Evolutionary conservation across 1,140 invertebrate species (phyloP).

Genomic region (Sycophila sp.): DNA sequence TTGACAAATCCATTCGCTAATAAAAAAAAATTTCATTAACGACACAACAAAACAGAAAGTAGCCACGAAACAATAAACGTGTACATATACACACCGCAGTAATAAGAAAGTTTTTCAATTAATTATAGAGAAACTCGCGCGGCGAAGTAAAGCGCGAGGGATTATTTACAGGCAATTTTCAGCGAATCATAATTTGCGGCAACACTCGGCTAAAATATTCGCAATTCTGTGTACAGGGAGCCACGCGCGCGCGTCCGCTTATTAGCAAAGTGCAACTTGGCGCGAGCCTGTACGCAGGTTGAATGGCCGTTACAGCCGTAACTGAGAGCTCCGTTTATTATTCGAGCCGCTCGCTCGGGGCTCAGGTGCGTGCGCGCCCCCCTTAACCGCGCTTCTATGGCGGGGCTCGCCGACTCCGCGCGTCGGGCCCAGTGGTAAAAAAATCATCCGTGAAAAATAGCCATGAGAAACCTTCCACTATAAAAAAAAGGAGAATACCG

Average conservation of each 20-base stretch:
- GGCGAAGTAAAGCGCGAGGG: not conserved
- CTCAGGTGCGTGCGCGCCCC: conserved; percentile 13
- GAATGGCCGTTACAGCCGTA: conserved; percentile 9
- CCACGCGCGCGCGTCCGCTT: conserved; percentile 2
- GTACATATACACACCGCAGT: not conserved
- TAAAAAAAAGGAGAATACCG: not conserved
- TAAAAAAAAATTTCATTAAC: too few relatives aligned
- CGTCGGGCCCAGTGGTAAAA: not conserved
- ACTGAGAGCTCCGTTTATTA: conserved; percentile 28
- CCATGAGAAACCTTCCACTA: too few relatives aligned
- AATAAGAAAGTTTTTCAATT: too few relatives aligned
- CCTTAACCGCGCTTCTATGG: not conserved
- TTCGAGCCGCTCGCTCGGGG: not conserved
- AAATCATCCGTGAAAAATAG: too few relatives aligned
- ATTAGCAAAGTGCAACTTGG: conserved; percentile 35
- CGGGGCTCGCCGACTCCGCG: not conserved
- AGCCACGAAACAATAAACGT: not conserved
- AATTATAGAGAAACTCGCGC: not conserved
- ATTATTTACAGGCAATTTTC: conserved; percentile 14
- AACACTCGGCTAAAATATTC: not conserved
- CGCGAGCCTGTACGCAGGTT: not conserved
- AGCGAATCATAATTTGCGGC: conserved; percentile 15
- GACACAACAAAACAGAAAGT: too few relatives aligned
- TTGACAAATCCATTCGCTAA: too few relatives aligned
- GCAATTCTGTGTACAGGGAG: not conserved